These are phyloP conservation scores for Temnothorax rugatulus DNA, from an alignment of 2,888 invertebrate species.

Conservation along the genomic window DNA sequence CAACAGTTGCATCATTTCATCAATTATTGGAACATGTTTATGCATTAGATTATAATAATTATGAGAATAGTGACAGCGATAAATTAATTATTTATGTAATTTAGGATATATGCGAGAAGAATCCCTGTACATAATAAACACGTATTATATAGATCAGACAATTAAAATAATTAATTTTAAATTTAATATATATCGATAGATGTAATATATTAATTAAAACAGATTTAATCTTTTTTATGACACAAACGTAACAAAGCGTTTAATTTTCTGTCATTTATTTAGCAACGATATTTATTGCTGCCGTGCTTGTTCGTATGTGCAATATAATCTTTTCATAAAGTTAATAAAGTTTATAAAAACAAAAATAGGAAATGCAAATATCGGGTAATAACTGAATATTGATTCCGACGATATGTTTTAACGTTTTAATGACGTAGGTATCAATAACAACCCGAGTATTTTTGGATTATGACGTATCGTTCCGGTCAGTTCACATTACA, in stretches of 20 bases:
- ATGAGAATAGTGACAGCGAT: background rate
- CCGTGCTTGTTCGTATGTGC: background rate
- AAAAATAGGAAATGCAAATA: conserved; percentile 37
- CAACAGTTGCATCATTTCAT: background rate
- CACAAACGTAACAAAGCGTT: conserved; percentile 9
- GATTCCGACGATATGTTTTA: conserved; percentile 15
- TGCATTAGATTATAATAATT: background rate
- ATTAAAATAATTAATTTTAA: conserved; percentile 46
- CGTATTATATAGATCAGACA: background rate
- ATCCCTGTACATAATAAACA: background rate
- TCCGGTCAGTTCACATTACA: conserved; percentile 48
- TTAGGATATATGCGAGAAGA: background rate
- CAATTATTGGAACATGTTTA: conserved; percentile 2
- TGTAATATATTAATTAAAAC: conserved; percentile 21
- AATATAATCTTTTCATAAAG: conserved; percentile 11
- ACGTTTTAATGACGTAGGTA: conserved; percentile 40
- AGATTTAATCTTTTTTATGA: conserved; percentile 7
- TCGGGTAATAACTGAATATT: conserved; percentile 38
- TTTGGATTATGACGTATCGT: conserved; percentile 49
- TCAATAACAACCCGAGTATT: conserved; percentile 42
- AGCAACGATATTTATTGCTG: background rate
- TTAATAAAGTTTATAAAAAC: conserved; percentile 7
- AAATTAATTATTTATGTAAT: background rate
- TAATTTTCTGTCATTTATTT: conserved; percentile 37
- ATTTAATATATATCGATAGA: background rate